Base-by-base conservation (phyloP, 2,888 invertebrate genomes). In the Dasypolia templi region DNA sequence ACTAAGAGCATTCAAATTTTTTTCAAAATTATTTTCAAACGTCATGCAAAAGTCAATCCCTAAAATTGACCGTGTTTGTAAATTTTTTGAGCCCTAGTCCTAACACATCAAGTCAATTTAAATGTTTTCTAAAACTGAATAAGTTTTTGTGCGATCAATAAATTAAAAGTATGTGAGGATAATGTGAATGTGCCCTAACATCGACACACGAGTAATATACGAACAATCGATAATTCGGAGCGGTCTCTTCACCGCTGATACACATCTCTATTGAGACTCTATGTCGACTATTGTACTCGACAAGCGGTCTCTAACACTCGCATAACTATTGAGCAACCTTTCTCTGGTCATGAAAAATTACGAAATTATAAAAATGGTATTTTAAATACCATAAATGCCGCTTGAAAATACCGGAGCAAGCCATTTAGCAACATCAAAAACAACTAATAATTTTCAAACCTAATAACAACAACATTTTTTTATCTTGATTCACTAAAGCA, bases 161-260 rank as follows among this genome's bases (percentile, higher is more conserved):
- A n/a, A n/a, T n/a, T n/a, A n/a, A 32, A n/a, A 67, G 12, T 6
- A 26, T 39, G 12, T 22, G 17, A 17, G 11, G 9, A 19, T 46
- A 19, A 46, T 81, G 55, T 86, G 59, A 35, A 73, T 12, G 11
- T 17, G 11, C 46, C 78, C 17, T 73, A 42, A 84, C 66, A 72
- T 71, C 35, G 46, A 61, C 68, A 74, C 67, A 80, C 73, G 80
- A 74, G 76, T 85, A 84, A 82, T 81, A 86, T 75, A 65, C 88
- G 88, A 92, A 93, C 92, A 93, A 93, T 93, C 91, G 92, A 91
- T 91, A 89, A 91, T 93, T 93, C 92, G 89, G 89, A 85, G 87
- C 89, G 84, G 86, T 88, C 89, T 79, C 74, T 72, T 75, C 79
- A 69, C 66, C 59, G 75, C 73, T 75, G 91, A 91, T 91, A 89